A percentile compares a stretch with the other conserved stretches of the same genome.
Evolutionary conservation across 2,888 invertebrate genomes (phyloP).

Genomic region (Mythimna vitellina): DNA sequence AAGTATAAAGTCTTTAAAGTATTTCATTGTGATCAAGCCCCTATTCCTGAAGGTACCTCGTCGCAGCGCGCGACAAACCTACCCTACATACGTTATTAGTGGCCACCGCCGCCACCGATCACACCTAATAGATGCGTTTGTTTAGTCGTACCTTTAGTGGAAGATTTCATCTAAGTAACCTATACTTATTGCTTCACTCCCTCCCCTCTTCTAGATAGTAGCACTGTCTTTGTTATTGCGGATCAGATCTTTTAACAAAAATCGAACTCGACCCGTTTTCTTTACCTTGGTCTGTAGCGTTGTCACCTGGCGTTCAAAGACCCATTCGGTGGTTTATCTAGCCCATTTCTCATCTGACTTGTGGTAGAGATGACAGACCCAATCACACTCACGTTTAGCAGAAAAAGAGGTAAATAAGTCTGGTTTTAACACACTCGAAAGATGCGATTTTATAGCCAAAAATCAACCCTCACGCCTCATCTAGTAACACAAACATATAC

Average conservation of each 20-base stretch:
- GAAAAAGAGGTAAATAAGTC: background rate
- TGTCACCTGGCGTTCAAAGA: too few relatives aligned
- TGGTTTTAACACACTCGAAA: background rate
- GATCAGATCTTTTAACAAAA: background rate
- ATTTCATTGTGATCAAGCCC: too few relatives aligned
- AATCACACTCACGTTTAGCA: background rate
- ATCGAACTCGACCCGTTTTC: too few relatives aligned
- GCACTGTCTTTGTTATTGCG: background rate
- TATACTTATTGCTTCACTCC: background rate
- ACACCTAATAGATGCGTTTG: background rate
- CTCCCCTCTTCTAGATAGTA: too few relatives aligned
- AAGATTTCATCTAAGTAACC: background rate
- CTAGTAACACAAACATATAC: conserved; percentile 18
- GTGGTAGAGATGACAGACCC: background rate
- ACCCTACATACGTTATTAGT: too few relatives aligned
- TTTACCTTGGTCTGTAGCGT: too few relatives aligned
- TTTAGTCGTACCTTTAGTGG: background rate
- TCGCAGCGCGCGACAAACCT: too few relatives aligned
- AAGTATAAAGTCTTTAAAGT: too few relatives aligned
- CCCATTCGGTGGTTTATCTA: too few relatives aligned
- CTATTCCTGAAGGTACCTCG: too few relatives aligned
- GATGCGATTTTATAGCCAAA: background rate
- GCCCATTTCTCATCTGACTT: background rate
- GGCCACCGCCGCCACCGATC: too few relatives aligned
- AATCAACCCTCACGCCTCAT: background rate